Evolutionary conservation across 2,888 invertebrate genomes (phyloP).

Genomic region (Scotopteryx bipunctaria): DNA sequence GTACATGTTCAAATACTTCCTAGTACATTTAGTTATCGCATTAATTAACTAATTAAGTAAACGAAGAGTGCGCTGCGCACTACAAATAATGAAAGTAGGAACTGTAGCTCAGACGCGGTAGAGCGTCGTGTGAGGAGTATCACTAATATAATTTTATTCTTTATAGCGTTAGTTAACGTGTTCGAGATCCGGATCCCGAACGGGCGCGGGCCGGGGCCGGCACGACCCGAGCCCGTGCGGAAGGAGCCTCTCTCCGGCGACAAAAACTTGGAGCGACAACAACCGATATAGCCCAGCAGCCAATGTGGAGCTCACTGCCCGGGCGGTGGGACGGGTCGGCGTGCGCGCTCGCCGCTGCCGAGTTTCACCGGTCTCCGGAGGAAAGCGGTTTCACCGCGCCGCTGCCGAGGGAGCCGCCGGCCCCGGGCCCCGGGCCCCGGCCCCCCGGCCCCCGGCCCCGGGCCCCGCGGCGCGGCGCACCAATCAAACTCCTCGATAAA

Average conservation of each 20-base stretch:
- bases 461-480: too few relatives aligned
- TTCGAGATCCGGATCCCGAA: background rate
- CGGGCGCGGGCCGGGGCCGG: background rate
- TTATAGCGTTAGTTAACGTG: too few relatives aligned
- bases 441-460: too few relatives aligned
- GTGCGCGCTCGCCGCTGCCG: conserved; percentile 1
- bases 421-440: too few relatives aligned
- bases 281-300: conserved; percentile 1
- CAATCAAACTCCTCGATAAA: too few relatives aligned
- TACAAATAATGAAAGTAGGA: conserved; percentile 22
- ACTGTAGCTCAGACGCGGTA: background rate
- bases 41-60: conserved; percentile 7
- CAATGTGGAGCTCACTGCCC: conserved; percentile 3
- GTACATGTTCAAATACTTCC: conserved; percentile 1
- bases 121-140: background rate
- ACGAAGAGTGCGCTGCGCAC: conserved; percentile 7
- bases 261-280: conserved; percentile 22
- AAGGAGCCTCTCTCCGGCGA: conserved; percentile 8
- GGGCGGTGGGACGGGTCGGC: conserved; percentile 3
- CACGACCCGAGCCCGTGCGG: background rate
- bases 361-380: conserved; percentile 29
- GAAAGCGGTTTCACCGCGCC: conserved; percentile 24
- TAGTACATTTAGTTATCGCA: background rate
- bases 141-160: too few relatives aligned
- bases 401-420: background rate